A percentile compares a stretch with the other conserved stretches of the same genome.
phyloP scores from a whole-genome alignment of 1,140 invertebrate genomes.

The Nautilus pompilius region DNA sequence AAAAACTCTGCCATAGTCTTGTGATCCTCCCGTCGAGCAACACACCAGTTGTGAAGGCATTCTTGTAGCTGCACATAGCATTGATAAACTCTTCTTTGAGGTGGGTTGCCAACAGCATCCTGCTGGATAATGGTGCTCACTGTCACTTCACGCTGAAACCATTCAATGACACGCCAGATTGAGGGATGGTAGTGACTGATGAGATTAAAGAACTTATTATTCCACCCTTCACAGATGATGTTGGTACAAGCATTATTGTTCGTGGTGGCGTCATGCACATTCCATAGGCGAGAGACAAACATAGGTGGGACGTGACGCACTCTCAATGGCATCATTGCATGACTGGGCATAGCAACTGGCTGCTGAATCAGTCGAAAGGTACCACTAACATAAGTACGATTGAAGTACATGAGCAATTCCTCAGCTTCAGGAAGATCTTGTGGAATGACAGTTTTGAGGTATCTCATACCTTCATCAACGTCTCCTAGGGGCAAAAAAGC shows the following conservation, averaged over 20 bases:
- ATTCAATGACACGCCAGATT: neutral
- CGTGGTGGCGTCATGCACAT: conserved; percentile 6
- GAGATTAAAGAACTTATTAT: neutral
- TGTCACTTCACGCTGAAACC: neutral
- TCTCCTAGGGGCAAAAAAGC: conserved; percentile 5
- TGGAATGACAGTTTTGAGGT: conserved; percentile 6
- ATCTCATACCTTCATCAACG: neutral
- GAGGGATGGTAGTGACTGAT: conserved; percentile 8
- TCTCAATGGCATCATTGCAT: neutral
- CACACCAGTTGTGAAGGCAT: neutral
- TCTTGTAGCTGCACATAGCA: neutral
- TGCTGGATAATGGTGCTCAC: neutral
- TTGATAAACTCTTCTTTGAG: neutral
- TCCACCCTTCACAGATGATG: conserved; percentile 10
- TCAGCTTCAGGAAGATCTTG: neutral
- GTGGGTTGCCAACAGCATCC: neutral
- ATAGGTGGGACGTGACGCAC: conserved; percentile 3
- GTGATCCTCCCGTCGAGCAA: neutral
- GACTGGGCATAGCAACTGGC: neutral
- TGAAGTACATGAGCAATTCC: neutral
- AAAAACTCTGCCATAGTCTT: neutral
- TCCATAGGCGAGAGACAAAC: conserved; percentile 6
- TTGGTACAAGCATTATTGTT: conserved; percentile 10
- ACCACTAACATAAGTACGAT: neutral
- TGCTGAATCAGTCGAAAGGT: conserved; percentile 1